Base-by-base conservation (phyloP, 2,888 invertebrate genomes). In the Oligia latruncula region DNA sequence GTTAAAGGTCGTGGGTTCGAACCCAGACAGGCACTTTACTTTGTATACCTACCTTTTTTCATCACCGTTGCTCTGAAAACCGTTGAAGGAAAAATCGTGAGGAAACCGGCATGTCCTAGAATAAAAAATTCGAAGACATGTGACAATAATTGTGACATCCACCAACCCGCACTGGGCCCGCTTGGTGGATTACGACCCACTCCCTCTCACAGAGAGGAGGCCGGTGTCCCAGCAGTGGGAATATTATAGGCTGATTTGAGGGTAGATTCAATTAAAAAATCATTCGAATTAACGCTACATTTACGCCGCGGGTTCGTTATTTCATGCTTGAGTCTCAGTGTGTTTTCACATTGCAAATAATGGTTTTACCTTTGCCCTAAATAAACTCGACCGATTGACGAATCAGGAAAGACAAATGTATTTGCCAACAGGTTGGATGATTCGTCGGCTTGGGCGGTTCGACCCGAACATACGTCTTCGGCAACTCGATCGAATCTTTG, bases 381-480 rank as follows among this genome's bases (percentile, higher is more conserved):
- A 92, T 92, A 92, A 92, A 92, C 92, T 90, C 78, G 78, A 77
- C 85, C 62, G 71, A 79, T 80, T 90, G 87, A 90, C 82, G 88
- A 90, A 88, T 88, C 81, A 72, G 68, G 79, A 23, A 80, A 87
- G 87, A 84, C 85, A 86, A 85, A 87, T 86, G 86, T 84, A 81
- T 84, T 83, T 77, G 84, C 88, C 90, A 90, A 91, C 92, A 91
- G 92, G 92, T 92, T 91, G 90, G 84, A 89, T 91, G 92, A 91
- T 90, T 91, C 87, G 90, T 83, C 83, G 80, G 86, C 90, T 92
- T 83, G 78, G 84, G 66, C 62, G 77, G 46, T 60, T 77, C 64
- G 79, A 75, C 70, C 79, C 71, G 60, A 82, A 77, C 83, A 89
- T 87, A 81, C 85, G 85, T 83, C 87, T 87, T 85, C 77, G 81